Percentiles rank a stretch among this genome's conserved stretches.
Conservation (phyloP, 2,113 vertebrate species). For the Heloderma charlesbogerti region DNA sequence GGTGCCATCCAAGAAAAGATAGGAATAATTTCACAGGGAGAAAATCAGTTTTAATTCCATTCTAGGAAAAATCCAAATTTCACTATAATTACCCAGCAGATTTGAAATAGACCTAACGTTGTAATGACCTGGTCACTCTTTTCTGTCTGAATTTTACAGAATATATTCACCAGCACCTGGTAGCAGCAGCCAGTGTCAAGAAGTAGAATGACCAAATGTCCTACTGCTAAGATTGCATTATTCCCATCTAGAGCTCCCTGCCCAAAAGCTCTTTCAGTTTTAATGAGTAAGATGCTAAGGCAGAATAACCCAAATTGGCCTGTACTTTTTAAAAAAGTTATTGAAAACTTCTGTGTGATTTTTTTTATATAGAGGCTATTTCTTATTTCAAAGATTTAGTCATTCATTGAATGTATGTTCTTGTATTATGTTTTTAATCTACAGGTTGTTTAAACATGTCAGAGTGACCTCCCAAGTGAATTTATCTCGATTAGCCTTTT, state of each 20-base stretch:
- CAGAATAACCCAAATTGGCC: fast-evolving
- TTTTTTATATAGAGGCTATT: background rate
- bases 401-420: background rate
- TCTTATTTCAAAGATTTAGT: background rate
- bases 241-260: fast-evolving
- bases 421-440: background rate
- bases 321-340: fast-evolving
- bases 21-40: background rate
- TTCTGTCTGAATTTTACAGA: background rate
- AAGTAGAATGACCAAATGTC: fast-evolving
- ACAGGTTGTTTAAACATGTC: background rate
- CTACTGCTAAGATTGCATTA: fast-evolving
- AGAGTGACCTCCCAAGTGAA: slow-evolving; percentile 15
- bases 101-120: background rate
- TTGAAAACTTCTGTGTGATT: background rate
- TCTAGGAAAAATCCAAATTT: background rate
- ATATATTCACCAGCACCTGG: background rate
- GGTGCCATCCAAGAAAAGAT: background rate
- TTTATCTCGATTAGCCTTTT: background rate
- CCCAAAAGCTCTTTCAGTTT: fast-evolving
- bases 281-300: background rate
- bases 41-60: background rate
- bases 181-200: fast-evolving
- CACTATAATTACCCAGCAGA: background rate
- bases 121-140: background rate